Evolutionary conservation across 2,113 vertebrate genomes (phyloP).

Genomic region (Brachirus orientalis): DNA sequence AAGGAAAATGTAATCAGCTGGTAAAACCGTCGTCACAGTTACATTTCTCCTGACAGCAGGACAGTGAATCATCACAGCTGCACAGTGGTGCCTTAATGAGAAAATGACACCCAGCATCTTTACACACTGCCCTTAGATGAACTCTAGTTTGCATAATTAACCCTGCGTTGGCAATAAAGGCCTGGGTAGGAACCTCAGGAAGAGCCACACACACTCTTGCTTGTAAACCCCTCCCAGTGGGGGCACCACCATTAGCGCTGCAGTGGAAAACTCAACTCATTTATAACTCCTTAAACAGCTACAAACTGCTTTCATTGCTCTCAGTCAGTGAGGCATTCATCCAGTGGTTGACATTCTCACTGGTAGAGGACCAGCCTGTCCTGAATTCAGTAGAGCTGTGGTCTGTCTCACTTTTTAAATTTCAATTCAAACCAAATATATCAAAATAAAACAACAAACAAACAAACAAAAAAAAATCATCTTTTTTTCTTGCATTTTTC

Average conservation of each 20-base stretch:
- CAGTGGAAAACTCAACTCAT: constrained; percentile 57
- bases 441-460: background rate
- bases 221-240: constrained; percentile 46
- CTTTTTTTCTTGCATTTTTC: too few species aligned
- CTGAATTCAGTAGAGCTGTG: background rate
- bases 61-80: background rate
- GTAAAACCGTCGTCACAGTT: background rate
- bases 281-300: constrained; percentile 54
- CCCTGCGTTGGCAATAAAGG: constrained; percentile 33
- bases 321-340: constrained; percentile 24
- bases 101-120: constrained; percentile 39
- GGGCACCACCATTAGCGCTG: constrained; percentile 50
- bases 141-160: constrained; percentile 37
- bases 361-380: background rate
- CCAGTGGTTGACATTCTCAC: constrained; percentile 1
- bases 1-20: background rate
- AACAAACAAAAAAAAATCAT: too few species aligned
- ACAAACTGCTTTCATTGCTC: constrained; percentile 40
- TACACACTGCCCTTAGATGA: constrained; percentile 35
- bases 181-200: constrained; percentile 21
- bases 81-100: constrained; percentile 17
- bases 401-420: background rate
- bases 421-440: background rate
- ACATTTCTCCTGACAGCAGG: background rate
- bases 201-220: constrained; percentile 32